Percentiles rank a stretch among this genome's conserved stretches.
Evolutionary conservation across 2,113 vertebrate species (phyloP).

Genomic region (Sceloporus tristichus): DNA sequence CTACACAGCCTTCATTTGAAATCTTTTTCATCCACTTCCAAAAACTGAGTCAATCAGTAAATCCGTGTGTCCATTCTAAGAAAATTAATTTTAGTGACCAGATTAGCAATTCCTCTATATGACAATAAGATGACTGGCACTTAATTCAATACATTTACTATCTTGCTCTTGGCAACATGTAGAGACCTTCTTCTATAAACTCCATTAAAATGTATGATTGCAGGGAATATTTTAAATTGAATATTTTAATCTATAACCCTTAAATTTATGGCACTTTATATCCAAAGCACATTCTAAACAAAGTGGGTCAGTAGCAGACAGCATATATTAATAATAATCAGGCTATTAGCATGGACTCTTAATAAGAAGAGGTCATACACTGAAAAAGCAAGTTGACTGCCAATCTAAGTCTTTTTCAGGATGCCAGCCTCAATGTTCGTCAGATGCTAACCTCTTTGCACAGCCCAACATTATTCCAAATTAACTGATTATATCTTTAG

Average conservation of each 20-base stretch:
- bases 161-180: slow-evolving; percentile 60
- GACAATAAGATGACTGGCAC: slow-evolving; percentile 52
- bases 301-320: slow-evolving; percentile 52
- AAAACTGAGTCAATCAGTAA: slow-evolving; percentile 75
- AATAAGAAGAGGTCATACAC: slow-evolving; percentile 2
- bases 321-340: slow-evolving; percentile 62
- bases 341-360: slow-evolving; percentile 53
- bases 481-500: rapidly evolving
- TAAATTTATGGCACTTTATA: slow-evolving; percentile 51
- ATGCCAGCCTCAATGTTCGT: slow-evolving; percentile 24
- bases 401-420: slow-evolving; percentile 33
- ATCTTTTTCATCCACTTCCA: slow-evolving; percentile 40
- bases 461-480: not conserved
- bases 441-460: slow-evolving; percentile 32
- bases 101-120: slow-evolving; percentile 57
- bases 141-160: slow-evolving; percentile 60
- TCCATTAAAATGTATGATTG: slow-evolving; percentile 62
- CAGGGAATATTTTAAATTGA: slow-evolving; percentile 47
- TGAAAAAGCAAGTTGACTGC: slow-evolving; percentile 47
- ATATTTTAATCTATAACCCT: slow-evolving; percentile 57
- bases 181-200: slow-evolving; percentile 59
- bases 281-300: slow-evolving; percentile 58
- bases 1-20: slow-evolving; percentile 56
- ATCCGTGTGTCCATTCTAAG: slow-evolving; percentile 62
- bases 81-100: slow-evolving; percentile 65